phyloP scores from a whole-genome alignment of 1,140 invertebrate genomes.

The Ostrea edulis region DNA sequence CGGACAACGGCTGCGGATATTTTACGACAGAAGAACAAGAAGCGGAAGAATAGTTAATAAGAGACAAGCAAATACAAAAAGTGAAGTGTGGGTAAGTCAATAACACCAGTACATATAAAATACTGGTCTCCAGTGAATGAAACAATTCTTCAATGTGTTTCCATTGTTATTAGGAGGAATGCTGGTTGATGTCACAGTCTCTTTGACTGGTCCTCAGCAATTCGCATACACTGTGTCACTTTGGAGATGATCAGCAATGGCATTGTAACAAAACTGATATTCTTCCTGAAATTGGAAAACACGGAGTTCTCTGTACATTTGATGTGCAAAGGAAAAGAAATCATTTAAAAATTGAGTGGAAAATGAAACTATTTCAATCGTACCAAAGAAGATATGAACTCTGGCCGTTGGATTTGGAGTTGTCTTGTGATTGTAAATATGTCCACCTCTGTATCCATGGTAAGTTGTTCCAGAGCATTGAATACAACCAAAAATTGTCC shows the following conservation, averaged over 20 bases:
- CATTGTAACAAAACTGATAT: neutral
- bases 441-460: conserved; percentile 42
- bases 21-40: no score
- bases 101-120: neutral
- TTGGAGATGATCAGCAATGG: neutral
- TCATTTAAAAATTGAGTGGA: neutral
- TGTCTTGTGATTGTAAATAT: conserved; percentile 42
- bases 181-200: neutral
- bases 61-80: no score
- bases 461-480: conserved; percentile 39
- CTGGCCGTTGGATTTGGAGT: conserved; percentile 31
- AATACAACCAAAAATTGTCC: conserved; percentile 37
- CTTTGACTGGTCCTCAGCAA: no score
- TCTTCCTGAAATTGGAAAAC: neutral
- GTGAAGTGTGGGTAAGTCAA: no score
- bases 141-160: neutral
- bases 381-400: conserved; percentile 34
- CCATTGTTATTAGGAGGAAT: neutral
- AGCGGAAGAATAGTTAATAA: no score
- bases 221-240: neutral
- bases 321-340: neutral
- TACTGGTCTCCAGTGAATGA: neutral
- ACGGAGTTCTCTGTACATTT: neutral
- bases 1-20: no score
- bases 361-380: neutral